Percentiles rank a stretch among this genome's conserved stretches.
Conservation (phyloP, 2,113 vertebrate genomes). For the Petrocephalus zakoni region DNA sequence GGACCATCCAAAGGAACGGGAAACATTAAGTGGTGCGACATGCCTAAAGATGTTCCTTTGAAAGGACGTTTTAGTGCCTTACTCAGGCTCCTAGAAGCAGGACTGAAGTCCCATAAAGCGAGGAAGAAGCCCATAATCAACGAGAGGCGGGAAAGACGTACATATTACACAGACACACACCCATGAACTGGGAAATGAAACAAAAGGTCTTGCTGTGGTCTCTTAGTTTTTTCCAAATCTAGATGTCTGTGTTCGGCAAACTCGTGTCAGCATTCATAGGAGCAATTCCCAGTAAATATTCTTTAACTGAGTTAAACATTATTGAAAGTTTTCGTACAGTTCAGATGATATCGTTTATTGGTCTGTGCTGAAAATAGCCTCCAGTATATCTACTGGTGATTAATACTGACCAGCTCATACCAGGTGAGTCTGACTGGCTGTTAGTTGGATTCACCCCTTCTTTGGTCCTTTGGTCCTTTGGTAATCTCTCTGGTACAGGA, state of each 20-base stretch:
- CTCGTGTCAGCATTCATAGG: background rate
- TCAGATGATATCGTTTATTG: background rate
- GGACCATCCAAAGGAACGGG: too few relatives aligned
- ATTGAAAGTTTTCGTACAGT: background rate
- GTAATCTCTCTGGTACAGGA: background rate
- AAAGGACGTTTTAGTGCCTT: too few relatives aligned
- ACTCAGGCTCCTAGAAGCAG: too few relatives aligned
- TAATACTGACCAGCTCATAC: background rate
- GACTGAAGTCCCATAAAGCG: too few relatives aligned
- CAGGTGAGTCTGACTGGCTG: background rate
- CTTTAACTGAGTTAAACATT: background rate
- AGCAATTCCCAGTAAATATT: background rate
- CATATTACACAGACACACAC: too few relatives aligned
- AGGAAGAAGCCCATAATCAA: too few relatives aligned
- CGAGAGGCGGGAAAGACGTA: too few relatives aligned
- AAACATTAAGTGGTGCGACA: too few relatives aligned
- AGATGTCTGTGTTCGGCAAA: background rate
- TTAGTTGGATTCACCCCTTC: background rate
- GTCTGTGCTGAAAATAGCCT: background rate
- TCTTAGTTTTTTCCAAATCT: too few relatives aligned
- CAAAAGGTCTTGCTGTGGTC: too few relatives aligned
- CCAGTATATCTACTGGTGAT: background rate
- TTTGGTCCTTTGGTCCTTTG: background rate
- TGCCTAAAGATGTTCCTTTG: too few relatives aligned
- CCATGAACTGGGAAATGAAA: too few relatives aligned